Evolutionary conservation across 2,888 invertebrate species (phyloP).

Genomic region (Tenthredo amoena): DNA sequence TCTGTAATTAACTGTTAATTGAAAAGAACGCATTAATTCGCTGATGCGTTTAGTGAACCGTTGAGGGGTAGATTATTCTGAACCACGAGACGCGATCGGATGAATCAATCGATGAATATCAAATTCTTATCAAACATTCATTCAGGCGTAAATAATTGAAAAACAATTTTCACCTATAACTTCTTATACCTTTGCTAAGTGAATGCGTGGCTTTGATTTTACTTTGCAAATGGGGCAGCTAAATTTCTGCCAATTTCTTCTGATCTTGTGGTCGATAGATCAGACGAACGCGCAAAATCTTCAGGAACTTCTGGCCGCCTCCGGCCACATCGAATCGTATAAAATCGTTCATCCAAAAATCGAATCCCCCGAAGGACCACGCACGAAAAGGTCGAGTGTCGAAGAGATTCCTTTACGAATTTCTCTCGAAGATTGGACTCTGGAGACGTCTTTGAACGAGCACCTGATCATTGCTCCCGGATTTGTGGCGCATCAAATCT

Average conservation of each 20-base stretch:
- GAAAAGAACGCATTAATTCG: conserved; percentile 54
- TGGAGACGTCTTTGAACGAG: conserved; percentile 63
- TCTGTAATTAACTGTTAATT: conserved; percentile 69
- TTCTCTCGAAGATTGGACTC: conserved; percentile 65
- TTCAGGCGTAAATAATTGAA: conserved; percentile 47
- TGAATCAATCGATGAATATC: not conserved
- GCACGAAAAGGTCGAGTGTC: conserved; percentile 56
- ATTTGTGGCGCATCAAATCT: conserved; percentile 60
- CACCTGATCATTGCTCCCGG: conserved; percentile 62
- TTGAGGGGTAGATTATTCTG: conserved; percentile 49
- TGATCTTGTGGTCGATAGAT: conserved; percentile 32
- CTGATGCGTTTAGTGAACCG: conserved; percentile 57
- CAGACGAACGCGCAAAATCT: not conserved
- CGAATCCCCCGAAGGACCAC: conserved; percentile 55
- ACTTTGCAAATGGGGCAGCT: conserved; percentile 48
- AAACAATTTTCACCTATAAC: not conserved
- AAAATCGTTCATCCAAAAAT: conserved; percentile 67
- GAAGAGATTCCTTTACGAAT: conserved; percentile 13
- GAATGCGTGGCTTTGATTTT: conserved; percentile 26
- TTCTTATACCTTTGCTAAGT: not conserved
- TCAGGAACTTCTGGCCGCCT: not conserved
- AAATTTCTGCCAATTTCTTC: conserved; percentile 7
- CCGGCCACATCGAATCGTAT: conserved; percentile 26
- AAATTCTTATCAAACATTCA: not conserved
- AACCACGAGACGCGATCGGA: not conserved